Percentiles rank a stretch among this genome's conserved stretches.
Conservation (phyloP, 2,888 invertebrate genomes). For the Coenonympha glycerion region DNA sequence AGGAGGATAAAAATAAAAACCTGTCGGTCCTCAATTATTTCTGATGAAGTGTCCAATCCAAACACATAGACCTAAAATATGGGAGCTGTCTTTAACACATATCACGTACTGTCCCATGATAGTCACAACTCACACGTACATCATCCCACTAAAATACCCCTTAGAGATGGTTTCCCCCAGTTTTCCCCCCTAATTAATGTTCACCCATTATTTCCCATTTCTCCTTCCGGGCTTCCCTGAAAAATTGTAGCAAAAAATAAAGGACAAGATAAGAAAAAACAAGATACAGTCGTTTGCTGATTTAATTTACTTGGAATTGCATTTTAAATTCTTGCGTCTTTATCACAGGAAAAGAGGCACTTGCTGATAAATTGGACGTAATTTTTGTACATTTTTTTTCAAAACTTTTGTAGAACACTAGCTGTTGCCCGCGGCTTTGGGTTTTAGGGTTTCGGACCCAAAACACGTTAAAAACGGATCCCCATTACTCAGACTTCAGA, state of each 20-base stretch:
- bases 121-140: background rate
- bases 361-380: background rate
- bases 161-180: background rate
- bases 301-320: background rate
- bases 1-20: too few species aligned
- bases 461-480: too few species aligned
- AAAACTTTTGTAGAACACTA: too few species aligned
- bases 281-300: background rate
- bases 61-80: background rate
- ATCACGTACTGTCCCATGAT: background rate
- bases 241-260: background rate
- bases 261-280: background rate
- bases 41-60: too few species aligned
- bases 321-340: too few species aligned
- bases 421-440: too few species aligned
- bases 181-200: background rate
- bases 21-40: too few species aligned
- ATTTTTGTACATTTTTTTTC: background rate
- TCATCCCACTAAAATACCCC: background rate
- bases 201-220: slow-evolving; percentile 1
- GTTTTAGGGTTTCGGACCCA: too few species aligned
- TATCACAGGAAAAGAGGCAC: too few species aligned
- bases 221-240: background rate
- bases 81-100: background rate
- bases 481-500: too few species aligned